A percentile compares a stretch with the other conserved stretches of the same genome.
phyloP scores from a whole-genome alignment of 2,888 invertebrate species.

The Drosophila merina region DNA sequence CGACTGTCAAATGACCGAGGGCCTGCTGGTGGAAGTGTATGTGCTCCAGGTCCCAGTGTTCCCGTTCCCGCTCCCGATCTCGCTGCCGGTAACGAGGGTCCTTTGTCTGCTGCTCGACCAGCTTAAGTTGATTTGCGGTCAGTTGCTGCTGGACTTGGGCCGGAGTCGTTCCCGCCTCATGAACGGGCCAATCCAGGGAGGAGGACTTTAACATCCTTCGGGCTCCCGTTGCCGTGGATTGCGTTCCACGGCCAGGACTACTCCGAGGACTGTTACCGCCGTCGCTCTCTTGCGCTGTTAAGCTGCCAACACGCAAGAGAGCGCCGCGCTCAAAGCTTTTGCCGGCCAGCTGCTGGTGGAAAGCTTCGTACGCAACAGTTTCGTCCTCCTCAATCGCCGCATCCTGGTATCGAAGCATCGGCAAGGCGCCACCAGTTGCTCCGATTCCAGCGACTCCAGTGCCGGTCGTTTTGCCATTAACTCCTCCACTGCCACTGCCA shows the following conservation, averaged over 20 bases:
- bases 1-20: slow-evolving; percentile 73
- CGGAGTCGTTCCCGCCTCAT: slow-evolving; percentile 25
- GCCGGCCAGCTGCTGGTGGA: slow-evolving; percentile 59
- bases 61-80: slow-evolving; percentile 30
- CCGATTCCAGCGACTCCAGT: slow-evolving; percentile 31
- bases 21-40: slow-evolving; percentile 54
- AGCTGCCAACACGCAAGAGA: slow-evolving; percentile 66
- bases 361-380: slow-evolving; percentile 83
- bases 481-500: slow-evolving; percentile 29
- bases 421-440: slow-evolving; percentile 68
- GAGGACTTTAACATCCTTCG: slow-evolving; percentile 70
- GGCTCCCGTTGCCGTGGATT: slow-evolving; percentile 52
- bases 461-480: slow-evolving; percentile 24
- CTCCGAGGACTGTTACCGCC: slow-evolving; percentile 38
- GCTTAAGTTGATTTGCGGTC: slow-evolving; percentile 63
- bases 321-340: slow-evolving; percentile 79
- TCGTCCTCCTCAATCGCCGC: slow-evolving; percentile 63
- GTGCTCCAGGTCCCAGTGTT: slow-evolving; percentile 46
- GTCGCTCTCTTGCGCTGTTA: slow-evolving; percentile 65
- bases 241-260: slow-evolving; percentile 50
- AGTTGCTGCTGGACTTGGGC: slow-evolving; percentile 43
- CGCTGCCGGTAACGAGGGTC: slow-evolving; percentile 52
- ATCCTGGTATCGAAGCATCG: slow-evolving; percentile 53
- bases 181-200: slow-evolving; percentile 65
- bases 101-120: slow-evolving; percentile 55